Evolutionary conservation across 2,113 vertebrate species (phyloP), one percentile per base, ranked within the genome.

Genomic region (Psilopsiagon aymara): DNA sequence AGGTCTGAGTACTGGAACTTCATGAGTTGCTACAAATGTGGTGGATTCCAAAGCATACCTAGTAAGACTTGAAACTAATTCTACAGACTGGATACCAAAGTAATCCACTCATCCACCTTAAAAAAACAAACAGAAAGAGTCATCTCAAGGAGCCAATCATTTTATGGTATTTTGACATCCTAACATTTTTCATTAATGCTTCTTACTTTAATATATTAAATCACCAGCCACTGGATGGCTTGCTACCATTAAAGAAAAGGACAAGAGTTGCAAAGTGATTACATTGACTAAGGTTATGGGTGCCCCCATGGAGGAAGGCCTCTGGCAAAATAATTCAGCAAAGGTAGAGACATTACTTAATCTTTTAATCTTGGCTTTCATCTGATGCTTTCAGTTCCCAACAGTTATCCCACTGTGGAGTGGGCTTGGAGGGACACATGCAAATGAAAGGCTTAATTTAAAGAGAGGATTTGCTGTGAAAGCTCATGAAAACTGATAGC

Each of bases 141-240:
- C 70, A 93, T 94, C 97, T 97, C 95, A 31, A 94, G 95, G 96
- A 94, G 82, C 96, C 92, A 73, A 86, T 74, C 18, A 31, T 85
- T 82, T 66, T 75, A 92, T 89, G 28, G 4, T 86, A 74, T 90
- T 96, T 86, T 95, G 95, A 92, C 95, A 90, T 92, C 86, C 78
- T 94, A 74, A 69, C 52, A 13, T 90, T 81, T 85, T 88, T 93
- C 74, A 46, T 96, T 95, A 75, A 91, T 76, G 93, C 87, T 92
- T 97, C 88, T 92, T 94, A 85, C 95, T 92, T 93, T 97, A 98
- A 97, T 97, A 97, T 97, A 97, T 98, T 94, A 94, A 92, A 96
- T 95, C 95, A 92, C 66, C 68, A 93, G 98, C 98, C 98, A 98
- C 98, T 98, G 98, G 98, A 97, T 98, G 98, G 98, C 98, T 98